Conservation (phyloP, 2,113 vertebrate species). For the Bostrychus sinensis region DNA sequence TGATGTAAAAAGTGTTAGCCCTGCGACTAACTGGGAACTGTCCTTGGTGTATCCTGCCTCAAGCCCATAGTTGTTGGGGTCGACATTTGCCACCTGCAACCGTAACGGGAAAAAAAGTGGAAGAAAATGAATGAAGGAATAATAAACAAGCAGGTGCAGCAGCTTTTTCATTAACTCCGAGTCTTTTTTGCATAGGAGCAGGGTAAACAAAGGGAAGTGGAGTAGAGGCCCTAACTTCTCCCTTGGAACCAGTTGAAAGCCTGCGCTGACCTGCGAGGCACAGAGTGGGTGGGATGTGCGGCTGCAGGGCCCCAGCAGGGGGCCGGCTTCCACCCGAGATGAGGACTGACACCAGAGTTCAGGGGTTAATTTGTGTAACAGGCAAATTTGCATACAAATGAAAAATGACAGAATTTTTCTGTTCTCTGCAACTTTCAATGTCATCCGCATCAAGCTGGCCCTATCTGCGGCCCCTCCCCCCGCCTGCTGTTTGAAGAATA, state of each 20-base stretch:
- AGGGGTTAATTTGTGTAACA: conserved; percentile 99
- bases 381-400: conserved; percentile 99
- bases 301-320: conserved; percentile 54
- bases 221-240: conserved; percentile 72
- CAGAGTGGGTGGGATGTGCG: conserved; percentile 66
- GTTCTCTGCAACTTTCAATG: conserved; percentile 96
- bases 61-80: too few species aligned
- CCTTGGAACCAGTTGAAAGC: conserved; percentile 29
- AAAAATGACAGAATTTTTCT: conserved; percentile 98
- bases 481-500: conserved; percentile 89
- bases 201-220: conserved; percentile 82
- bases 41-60: too few species aligned
- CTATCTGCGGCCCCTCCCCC: conserved; percentile 72
- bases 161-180: not conserved
- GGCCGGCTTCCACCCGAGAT: conserved; percentile 83
- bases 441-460: conserved; percentile 90
- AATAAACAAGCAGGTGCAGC: not conserved
- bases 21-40: too few species aligned
- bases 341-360: conserved; percentile 95
- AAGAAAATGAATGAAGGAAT: not conserved
- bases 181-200: conserved; percentile 46
- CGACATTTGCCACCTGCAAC: too few species aligned
- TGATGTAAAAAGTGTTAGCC: too few species aligned
- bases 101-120: too few species aligned
- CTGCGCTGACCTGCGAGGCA: conserved; percentile 77